phyloP scores from a whole-genome alignment of 2,113 vertebrate genomes.

The Nestor notabilis region DNA sequence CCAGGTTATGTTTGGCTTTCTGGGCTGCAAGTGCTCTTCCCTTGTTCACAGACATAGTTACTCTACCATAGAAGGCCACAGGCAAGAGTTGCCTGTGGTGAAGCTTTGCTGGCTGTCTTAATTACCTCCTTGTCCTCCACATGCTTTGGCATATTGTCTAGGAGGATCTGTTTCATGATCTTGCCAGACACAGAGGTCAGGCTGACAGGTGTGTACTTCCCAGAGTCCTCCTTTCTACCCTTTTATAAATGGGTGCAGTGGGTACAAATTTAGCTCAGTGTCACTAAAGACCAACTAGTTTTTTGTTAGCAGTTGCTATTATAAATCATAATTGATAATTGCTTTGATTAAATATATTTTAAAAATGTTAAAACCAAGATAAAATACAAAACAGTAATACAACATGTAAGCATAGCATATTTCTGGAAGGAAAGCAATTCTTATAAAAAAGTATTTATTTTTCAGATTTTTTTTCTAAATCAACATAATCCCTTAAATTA shows the following conservation, averaged over 20 bases:
- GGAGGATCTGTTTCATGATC: background rate
- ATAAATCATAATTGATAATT: background rate
- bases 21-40: background rate
- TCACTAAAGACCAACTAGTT: background rate
- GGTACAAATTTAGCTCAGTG: background rate
- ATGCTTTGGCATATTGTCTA: background rate
- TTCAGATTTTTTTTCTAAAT: background rate
- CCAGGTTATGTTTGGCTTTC: background rate
- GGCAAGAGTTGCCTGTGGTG: background rate
- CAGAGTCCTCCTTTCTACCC: background rate
- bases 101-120: background rate
- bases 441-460: background rate
- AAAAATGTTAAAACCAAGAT: background rate
- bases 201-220: background rate
- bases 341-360: background rate
- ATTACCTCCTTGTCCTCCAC: background rate
- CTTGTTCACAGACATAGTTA: background rate
- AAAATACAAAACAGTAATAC: background rate
- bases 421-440: background rate
- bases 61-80: background rate
- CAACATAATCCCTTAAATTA: background rate
- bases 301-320: background rate
- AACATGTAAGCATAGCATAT: background rate
- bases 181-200: background rate
- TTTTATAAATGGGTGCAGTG: background rate